Evolutionary conservation across 2,888 invertebrate genomes (phyloP), one percentile per base, ranked within the genome.

Genomic region (Rotaria sp.): DNA sequence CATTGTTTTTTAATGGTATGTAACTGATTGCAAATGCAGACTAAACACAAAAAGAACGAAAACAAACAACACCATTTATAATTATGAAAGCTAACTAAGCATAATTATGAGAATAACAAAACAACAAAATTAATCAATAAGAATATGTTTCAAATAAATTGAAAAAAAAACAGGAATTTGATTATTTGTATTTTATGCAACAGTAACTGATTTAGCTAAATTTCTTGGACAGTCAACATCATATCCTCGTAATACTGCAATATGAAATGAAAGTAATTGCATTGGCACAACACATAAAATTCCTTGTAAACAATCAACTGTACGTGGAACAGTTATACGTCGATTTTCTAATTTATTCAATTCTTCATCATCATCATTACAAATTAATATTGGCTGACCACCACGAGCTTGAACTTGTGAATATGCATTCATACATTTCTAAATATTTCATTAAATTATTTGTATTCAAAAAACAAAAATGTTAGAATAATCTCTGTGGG

Each of bases 181-280:
- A 15, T 8, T 10, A 67, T 13, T 18, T 18, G 13, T 15, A 18
- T 67, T 75, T 86, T 59, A 86, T 48, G 52, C 85, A 45, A 97
- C 97, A 11, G 99, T 99, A 84, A 99, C 99, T 87, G 97, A 97
- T 92, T 99, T 99, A 87, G 99, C 99, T 90, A 99, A 93, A 92
- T 99, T 99, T 91, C 98, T 93, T 86, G 99, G 98, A 91, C 97
- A 97, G 92, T 99, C 98, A 55, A 93, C 97, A 91, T 99, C 97
- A 91, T 96, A 96, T 87, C 95, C 97, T 88, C 95, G 94, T 88
- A 97, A 93, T 18, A 97, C 97, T 52, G 99, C 99, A 90, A 99
- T 96, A 92, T 99, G 98, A 92, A 96, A 98, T 87, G 97, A 96
- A 38, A 99, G 93, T 87, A 99, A 93, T 92, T 99, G 99, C 94